Evolutionary conservation across 30 jellyfish, hydroid and myxozoan genomes (phyloP).

Genomic region (Sanderia malayensis): DNA sequence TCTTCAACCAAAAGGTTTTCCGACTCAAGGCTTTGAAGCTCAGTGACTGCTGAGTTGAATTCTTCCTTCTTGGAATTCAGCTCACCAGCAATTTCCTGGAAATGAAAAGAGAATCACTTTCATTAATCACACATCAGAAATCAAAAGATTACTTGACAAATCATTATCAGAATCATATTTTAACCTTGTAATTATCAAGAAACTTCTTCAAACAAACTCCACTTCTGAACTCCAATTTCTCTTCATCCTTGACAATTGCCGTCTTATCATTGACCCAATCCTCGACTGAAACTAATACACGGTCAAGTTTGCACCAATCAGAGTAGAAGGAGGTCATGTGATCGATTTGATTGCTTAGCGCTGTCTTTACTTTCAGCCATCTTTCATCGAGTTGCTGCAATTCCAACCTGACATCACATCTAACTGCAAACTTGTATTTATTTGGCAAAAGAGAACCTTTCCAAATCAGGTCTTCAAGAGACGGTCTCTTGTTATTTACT

Average conservation of each 20-base stretch:
- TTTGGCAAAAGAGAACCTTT: conserved; percentile 83
- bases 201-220: conserved; percentile 19
- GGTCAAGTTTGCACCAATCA: conserved; percentile 29
- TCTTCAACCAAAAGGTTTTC: conserved; percentile 10
- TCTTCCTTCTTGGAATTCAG: conserved; percentile 12
- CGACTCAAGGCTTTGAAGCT: neutral
- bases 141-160: too few relatives aligned
- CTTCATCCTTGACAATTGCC: conserved; percentile 6
- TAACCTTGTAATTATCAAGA: conserved; percentile 25
- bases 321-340: conserved; percentile 18
- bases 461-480: conserved; percentile 79
- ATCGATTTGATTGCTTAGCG: conserved; percentile 19
- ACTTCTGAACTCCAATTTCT: conserved; percentile 20
- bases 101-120: neutral
- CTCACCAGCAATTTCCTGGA: conserved; percentile 14
- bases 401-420: conserved; percentile 56
- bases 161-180: neutral
- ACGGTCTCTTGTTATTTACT: conserved; percentile 40
- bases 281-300: conserved; percentile 6
- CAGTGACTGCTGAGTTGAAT: neutral
- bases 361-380: conserved; percentile 31
- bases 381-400: conserved; percentile 54
- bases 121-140: too few relatives aligned
- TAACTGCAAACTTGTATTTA: conserved; percentile 55
- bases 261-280: conserved; percentile 12